Conservation (phyloP, 2,797 vertebrate species). For the Amniataba percoides region DNA sequence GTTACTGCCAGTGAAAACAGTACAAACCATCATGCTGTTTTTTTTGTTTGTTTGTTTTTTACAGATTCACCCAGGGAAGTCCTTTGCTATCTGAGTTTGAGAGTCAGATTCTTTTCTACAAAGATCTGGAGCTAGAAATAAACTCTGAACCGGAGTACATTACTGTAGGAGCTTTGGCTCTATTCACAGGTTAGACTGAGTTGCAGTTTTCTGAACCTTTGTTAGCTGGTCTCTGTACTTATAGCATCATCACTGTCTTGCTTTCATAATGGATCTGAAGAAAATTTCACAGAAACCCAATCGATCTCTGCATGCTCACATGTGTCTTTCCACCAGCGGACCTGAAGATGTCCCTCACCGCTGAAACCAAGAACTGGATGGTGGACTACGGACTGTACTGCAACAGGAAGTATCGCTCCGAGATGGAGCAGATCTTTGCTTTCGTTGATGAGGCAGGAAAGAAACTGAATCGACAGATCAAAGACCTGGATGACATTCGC, state of each 20-base stretch:
- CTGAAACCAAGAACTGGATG: slow-evolving; percentile 95
- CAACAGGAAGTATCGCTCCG: slow-evolving; percentile 90
- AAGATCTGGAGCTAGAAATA: slow-evolving; percentile 90
- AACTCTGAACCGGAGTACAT: slow-evolving; percentile 92
- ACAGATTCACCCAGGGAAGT: slow-evolving; percentile 83
- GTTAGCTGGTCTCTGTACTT: background rate
- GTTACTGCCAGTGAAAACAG: background rate
- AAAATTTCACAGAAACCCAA: background rate
- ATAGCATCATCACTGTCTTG: background rate
- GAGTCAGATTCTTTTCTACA: slow-evolving; percentile 92
- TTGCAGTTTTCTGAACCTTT: background rate
- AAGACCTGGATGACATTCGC: slow-evolving; percentile 95
- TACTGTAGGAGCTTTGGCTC: slow-evolving; percentile 90
- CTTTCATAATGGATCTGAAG: background rate
- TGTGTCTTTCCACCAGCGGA: slow-evolving; percentile 80
- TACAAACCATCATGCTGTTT: background rate
- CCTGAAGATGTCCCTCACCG: slow-evolving; percentile 91
- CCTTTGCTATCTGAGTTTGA: slow-evolving; percentile 93
- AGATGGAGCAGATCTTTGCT: slow-evolving; percentile 93
- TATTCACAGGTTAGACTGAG: slow-evolving; percentile 88
- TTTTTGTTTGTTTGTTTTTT: background rate
- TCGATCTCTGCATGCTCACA: background rate
- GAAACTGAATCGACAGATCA: slow-evolving; percentile 91
- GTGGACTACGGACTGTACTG: slow-evolving; percentile 89
- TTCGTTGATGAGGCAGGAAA: slow-evolving; percentile 93